Evolutionary conservation across 2,888 invertebrate species (phyloP).

Genomic region (Hydropsyche betteni): DNA sequence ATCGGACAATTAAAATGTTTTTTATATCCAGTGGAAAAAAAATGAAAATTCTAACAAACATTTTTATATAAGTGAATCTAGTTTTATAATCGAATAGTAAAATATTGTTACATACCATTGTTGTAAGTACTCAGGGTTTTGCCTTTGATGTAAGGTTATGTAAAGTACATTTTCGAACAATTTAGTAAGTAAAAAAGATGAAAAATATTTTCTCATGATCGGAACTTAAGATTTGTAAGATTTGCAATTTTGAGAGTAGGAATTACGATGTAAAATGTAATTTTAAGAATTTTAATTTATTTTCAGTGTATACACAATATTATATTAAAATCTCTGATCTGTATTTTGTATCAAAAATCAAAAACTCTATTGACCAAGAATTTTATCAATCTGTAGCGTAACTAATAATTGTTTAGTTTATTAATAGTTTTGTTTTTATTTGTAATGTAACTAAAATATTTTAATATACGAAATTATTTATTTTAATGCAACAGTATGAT

Average conservation of each 20-base stretch:
- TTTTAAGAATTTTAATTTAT: neutral
- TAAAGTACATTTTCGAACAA: neutral
- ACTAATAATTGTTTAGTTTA: no score
- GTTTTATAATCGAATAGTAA: constrained; percentile 6
- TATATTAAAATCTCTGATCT: constrained; percentile 12
- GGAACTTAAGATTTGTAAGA: neutral
- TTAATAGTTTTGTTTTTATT: no score
- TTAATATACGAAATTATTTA: no score
- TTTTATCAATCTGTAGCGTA: no score
- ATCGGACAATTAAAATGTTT: neutral
- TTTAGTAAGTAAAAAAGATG: neutral
- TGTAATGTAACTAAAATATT: no score
- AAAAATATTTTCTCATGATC: constrained; percentile 9
- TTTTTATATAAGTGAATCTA: constrained; percentile 9
- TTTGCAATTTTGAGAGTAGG: no score
- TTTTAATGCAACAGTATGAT: no score
- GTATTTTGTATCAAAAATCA: neutral
- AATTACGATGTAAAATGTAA: neutral
- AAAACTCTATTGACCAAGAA: no score
- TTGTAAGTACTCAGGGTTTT: constrained; percentile 27
- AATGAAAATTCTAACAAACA: constrained; percentile 3
- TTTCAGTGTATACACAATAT: neutral
- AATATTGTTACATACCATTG: constrained; percentile 25
- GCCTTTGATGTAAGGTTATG: constrained; percentile 12
- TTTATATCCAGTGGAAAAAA: neutral